Percentiles rank a stretch among this genome's conserved stretches.
phyloP scores from a whole-genome alignment of 2,797 vertebrate genomes.

The Acrocephalus scirpaceus region DNA sequence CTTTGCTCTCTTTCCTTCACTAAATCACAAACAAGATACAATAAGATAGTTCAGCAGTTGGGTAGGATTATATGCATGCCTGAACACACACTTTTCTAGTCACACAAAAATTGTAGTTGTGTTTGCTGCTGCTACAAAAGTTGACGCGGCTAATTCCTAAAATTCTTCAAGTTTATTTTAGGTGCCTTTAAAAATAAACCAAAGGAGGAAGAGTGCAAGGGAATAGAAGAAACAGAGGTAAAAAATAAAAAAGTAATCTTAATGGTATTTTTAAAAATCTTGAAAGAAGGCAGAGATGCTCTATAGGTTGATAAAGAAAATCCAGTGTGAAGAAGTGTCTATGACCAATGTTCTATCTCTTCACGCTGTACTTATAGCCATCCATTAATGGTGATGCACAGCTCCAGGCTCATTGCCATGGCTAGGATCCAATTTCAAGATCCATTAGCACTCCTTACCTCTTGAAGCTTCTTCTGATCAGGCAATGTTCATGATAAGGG shows the following conservation, averaged over 20 bases:
- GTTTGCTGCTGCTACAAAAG: not conserved
- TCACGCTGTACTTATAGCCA: not conserved
- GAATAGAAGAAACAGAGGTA: not conserved
- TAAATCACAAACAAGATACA: not conserved
- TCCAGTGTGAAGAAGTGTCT: not conserved
- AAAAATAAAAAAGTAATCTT: not conserved
- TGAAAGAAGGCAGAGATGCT: not conserved
- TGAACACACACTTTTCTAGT: not conserved
- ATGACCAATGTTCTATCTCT: not conserved
- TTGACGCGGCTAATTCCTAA: not conserved
- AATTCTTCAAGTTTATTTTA: not conserved
- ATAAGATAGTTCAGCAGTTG: not conserved
- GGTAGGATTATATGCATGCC: not conserved
- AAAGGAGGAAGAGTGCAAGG: not conserved
- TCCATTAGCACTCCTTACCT: slow-evolving; percentile 39
- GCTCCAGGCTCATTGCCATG: slow-evolving; percentile 20
- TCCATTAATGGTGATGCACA: not conserved
- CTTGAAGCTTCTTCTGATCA: slow-evolving; percentile 53
- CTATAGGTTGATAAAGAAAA: not conserved
- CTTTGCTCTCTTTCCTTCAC: not conserved
- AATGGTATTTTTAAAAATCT: not conserved
- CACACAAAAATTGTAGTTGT: not conserved
- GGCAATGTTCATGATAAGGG: slow-evolving; percentile 33
- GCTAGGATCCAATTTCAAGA: slow-evolving; percentile 38
- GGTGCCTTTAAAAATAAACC: not conserved